Conservation (phyloP, 2,113 vertebrate genomes). For the Grantiella picta region DNA sequence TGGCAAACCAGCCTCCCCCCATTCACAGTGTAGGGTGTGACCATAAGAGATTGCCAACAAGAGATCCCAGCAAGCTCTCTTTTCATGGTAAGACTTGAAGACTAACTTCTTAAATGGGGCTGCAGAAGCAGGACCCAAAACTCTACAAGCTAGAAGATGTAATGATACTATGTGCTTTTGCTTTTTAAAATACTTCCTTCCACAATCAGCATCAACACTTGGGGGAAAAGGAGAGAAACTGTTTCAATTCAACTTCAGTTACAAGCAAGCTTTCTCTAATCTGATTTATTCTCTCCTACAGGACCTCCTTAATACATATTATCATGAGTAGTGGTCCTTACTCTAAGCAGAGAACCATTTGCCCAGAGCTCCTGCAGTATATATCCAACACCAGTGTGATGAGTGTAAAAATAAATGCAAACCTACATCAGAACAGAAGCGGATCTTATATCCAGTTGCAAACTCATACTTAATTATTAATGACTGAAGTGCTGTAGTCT, state of each 20-base stretch:
- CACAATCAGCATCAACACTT: neutral
- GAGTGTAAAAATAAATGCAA: neutral
- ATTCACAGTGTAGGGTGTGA: rapidly evolving
- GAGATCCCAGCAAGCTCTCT: neutral
- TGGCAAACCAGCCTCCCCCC: neutral
- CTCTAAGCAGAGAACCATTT: neutral
- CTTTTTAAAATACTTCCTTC: neutral
- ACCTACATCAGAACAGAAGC: neutral
- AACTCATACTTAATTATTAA: conserved; percentile 37
- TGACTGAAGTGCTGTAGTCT: conserved; percentile 5
- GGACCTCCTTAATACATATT: neutral
- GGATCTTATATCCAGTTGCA: conserved; percentile 1
- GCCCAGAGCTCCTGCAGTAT: neutral
- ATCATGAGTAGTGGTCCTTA: neutral
- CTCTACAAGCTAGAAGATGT: neutral
- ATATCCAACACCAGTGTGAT: neutral
- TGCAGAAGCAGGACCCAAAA: neutral
- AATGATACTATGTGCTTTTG: neutral
- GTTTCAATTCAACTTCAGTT: neutral
- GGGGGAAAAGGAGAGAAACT: neutral
- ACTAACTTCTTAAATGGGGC: neutral
- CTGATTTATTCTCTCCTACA: neutral
- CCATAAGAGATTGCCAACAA: neutral
- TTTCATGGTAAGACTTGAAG: neutral
- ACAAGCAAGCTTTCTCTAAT: neutral